A percentile compares a stretch with the other conserved stretches of the same genome.
These are phyloP conservation scores for Galaxea fascicularis DNA, from an alignment of 92 coral and sea anemone genomes.

Conservation along the genomic window DNA sequence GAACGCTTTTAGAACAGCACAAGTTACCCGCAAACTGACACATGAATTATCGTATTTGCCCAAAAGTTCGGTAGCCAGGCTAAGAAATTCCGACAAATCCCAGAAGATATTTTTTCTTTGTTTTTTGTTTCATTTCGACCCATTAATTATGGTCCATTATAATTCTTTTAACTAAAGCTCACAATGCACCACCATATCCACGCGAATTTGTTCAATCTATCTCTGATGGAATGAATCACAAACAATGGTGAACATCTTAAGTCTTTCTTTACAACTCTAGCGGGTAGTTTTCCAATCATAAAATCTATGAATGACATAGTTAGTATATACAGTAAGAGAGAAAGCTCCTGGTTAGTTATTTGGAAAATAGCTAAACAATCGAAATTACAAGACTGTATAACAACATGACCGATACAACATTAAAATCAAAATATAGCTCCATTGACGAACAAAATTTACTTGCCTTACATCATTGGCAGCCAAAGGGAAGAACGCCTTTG, in stretches of 20 bases:
- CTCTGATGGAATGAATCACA: conserved; percentile 15
- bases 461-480: not conserved
- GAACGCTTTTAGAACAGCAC: not conserved
- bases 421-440: not conserved
- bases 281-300: conserved; percentile 40
- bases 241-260: conserved; percentile 29
- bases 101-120: not conserved
- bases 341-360: not conserved
- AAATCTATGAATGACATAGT: conserved; percentile 53
- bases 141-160: conserved; percentile 5
- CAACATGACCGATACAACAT: not conserved
- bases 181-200: conserved; percentile 49
- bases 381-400: not conserved
- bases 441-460: not conserved
- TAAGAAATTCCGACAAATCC: conserved; percentile 1
- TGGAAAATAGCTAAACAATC: conserved; percentile 19
- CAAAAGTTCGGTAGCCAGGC: not conserved
- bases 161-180: not conserved
- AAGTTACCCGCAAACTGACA: not conserved
- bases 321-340: conserved; percentile 57
- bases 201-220: conserved; percentile 43
- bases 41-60: not conserved
- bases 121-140: conserved; percentile 10
- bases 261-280: conserved; percentile 15
- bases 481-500: conserved; percentile 20